Evolutionary conservation across 2,888 invertebrate species (phyloP).

Genomic region (Pelosia muscerda): DNA sequence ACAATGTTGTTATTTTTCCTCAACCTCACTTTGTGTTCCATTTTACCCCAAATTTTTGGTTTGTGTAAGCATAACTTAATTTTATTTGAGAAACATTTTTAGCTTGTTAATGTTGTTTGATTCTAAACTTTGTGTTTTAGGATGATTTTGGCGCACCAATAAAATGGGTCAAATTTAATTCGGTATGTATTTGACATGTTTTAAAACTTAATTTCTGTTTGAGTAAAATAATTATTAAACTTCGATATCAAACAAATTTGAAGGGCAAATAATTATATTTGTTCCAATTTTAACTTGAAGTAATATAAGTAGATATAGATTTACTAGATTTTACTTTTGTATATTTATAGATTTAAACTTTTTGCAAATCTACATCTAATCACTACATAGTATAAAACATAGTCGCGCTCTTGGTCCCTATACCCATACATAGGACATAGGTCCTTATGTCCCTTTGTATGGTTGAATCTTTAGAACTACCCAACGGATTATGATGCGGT

Average conservation of each 20-base stretch:
- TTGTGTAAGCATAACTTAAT: not conserved
- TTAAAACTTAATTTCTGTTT: not conserved
- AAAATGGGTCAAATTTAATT: constrained; percentile 56
- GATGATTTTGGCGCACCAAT: constrained; percentile 50
- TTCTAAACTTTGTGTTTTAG: constrained; percentile 20
- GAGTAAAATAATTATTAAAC: not conserved
- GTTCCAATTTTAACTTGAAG: not conserved
- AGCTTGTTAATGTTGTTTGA: not conserved
- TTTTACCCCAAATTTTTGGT: not conserved
- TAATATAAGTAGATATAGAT: not conserved
- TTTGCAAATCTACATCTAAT: no score
- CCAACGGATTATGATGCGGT: no score
- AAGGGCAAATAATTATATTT: no score
- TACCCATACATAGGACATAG: no score
- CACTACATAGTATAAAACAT: no score
- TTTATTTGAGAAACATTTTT: not conserved
- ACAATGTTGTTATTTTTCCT: constrained; percentile 1
- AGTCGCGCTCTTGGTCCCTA: no score
- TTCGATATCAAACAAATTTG: not conserved
- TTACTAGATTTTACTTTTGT: no score
- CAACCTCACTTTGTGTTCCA: not conserved
- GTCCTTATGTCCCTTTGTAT: no score
- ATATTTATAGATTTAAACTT: no score
- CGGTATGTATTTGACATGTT: constrained; percentile 50
- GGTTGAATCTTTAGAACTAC: no score